Conservation (phyloP, 30 jellyfish, hydroid and myxozoan genomes). For the Pelagia noctiluca region DNA sequence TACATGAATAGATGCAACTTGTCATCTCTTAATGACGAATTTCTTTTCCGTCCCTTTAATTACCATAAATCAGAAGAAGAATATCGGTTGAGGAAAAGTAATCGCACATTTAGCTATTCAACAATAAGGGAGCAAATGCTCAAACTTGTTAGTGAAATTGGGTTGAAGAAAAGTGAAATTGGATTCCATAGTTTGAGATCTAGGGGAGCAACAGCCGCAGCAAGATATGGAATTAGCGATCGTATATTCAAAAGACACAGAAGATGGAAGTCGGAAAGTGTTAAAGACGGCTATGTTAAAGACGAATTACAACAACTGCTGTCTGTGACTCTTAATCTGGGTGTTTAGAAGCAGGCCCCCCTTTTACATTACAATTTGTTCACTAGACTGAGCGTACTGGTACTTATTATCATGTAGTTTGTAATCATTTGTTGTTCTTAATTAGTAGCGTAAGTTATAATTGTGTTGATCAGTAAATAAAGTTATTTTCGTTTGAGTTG, state of each 20-base stretch:
- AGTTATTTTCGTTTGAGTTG: too few species aligned
- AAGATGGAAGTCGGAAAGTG: constrained; percentile 5
- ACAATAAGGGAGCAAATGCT: neutral
- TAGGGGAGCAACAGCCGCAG: constrained; percentile 19
- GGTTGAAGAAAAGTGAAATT: neutral
- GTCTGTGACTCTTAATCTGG: constrained; percentile 1
- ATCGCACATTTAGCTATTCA: neutral
- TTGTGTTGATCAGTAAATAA: too few species aligned
- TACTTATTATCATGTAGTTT: too few species aligned
- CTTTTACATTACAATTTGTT: too few species aligned
- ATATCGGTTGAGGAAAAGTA: neutral
- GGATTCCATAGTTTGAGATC: constrained; percentile 2
- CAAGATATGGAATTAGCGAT: neutral
- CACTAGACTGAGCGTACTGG: too few species aligned
- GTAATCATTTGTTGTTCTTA: too few species aligned
- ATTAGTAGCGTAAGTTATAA: too few species aligned
- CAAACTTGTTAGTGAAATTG: neutral
- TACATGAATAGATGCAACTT: neutral
- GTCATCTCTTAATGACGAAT: neutral
- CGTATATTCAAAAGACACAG: neutral
- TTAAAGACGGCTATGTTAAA: constrained; percentile 16
- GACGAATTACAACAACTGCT: neutral
- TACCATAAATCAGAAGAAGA: neutral
- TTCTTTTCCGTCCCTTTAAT: neutral
- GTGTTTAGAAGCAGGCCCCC: neutral